phyloP scores from a whole-genome alignment of 2,797 vertebrate species.

The Nannoperca australis region DNA sequence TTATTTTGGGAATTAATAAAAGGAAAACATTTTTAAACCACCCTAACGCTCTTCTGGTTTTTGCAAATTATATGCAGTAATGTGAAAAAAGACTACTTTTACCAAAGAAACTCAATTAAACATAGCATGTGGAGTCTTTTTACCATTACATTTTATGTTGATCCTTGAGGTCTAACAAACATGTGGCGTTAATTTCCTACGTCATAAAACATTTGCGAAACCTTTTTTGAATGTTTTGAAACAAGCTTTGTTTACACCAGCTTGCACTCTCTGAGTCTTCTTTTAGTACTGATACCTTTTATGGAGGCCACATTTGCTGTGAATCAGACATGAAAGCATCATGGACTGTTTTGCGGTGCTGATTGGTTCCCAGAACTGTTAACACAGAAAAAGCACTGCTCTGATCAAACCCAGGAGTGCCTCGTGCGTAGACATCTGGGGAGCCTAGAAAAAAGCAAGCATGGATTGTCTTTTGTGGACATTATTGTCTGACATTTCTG shows the following conservation, averaged over 20 bases:
- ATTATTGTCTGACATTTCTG: neutral
- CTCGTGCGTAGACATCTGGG: neutral
- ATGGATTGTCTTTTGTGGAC: neutral
- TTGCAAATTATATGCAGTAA: conserved; percentile 1
- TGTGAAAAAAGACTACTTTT: conserved; percentile 13
- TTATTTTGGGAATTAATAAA: neutral
- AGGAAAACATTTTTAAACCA: neutral
- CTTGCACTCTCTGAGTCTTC: neutral
- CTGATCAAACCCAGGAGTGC: conserved; percentile 1
- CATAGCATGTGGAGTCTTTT: neutral
- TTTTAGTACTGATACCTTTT: conserved; percentile 15
- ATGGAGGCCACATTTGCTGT: conserved; percentile 13
- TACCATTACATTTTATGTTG: conserved; percentile 9
- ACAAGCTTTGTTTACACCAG: conserved; percentile 22
- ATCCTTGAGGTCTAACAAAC: conserved; percentile 14
- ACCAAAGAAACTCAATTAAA: conserved; percentile 9
- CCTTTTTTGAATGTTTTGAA: conserved; percentile 6
- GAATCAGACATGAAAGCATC: conserved; percentile 29
- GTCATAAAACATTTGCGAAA: conserved; percentile 14
- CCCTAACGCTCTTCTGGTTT: neutral
- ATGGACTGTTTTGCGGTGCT: neutral
- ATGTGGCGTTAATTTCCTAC: conserved; percentile 34
- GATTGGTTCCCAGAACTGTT: conserved; percentile 12
- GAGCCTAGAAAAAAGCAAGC: neutral
- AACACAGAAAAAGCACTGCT: conserved; percentile 11